Percentiles rank a stretch among this genome's conserved stretches.
phyloP scores from a whole-genome alignment of 2,888 invertebrate genomes.

The Trichogramma dendrolimi region DNA sequence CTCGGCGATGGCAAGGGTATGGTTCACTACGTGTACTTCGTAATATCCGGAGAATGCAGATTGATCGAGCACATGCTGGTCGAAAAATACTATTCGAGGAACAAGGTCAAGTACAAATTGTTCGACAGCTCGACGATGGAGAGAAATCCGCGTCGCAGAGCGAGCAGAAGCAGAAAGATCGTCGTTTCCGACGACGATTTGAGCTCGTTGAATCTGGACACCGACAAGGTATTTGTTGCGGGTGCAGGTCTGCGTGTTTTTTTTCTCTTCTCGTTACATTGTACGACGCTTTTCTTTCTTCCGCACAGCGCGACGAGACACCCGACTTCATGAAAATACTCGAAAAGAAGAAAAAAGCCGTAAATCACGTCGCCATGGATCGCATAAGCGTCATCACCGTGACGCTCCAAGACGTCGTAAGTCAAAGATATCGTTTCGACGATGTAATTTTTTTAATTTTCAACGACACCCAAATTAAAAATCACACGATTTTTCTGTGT shows the following conservation, averaged over 20 bases:
- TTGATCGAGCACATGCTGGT: constrained; percentile 60
- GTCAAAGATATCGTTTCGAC: constrained; percentile 19
- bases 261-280: too few species aligned
- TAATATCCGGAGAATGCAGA: constrained; percentile 60
- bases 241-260: too few species aligned
- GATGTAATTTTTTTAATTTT: too few species aligned
- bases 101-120: constrained; percentile 52
- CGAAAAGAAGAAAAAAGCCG: constrained; percentile 11
- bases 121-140: constrained; percentile 42
- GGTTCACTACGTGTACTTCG: constrained; percentile 55
- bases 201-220: constrained; percentile 3
- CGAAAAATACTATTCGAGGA: constrained; percentile 45
- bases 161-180: constrained; percentile 6
- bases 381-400: constrained; percentile 42
- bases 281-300: too few species aligned
- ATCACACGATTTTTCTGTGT: constrained; percentile 13
- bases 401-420: constrained; percentile 43
- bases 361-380: constrained; percentile 32
- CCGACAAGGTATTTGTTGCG: too few species aligned
- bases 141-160: constrained; percentile 4
- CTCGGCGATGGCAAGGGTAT: constrained; percentile 47
- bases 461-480: not conserved
- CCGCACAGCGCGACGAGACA: too few species aligned
- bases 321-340: too few species aligned
- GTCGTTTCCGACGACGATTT: not conserved